phyloP scores from a whole-genome alignment of 2,888 invertebrate species.

The Drosophila mercatorum region DNA sequence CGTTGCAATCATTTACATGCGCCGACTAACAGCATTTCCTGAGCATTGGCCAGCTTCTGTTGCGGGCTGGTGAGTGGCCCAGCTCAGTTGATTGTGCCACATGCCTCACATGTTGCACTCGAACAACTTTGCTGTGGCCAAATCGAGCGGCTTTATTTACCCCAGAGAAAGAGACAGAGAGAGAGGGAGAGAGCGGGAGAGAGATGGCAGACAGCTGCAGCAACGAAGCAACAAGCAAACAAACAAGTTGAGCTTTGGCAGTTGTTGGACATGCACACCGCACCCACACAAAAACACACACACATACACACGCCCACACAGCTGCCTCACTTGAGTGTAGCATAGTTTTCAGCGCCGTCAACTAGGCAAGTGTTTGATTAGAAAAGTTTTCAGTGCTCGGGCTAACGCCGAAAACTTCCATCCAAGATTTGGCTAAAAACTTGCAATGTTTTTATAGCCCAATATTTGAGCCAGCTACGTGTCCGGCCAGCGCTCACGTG shows the following conservation, averaged over 20 bases:
- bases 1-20: constrained; percentile 40
- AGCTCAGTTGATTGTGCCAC: constrained; percentile 22
- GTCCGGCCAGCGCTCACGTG: constrained; percentile 16
- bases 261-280: constrained; percentile 33
- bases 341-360: constrained; percentile 46
- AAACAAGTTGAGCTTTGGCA: constrained; percentile 67
- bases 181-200: not conserved
- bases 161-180: not conserved
- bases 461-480: constrained; percentile 47
- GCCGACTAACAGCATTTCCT: constrained; percentile 40
- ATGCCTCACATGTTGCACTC: constrained; percentile 62
- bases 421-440: constrained; percentile 60
- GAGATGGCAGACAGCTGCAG: constrained; percentile 19
- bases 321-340: constrained; percentile 11
- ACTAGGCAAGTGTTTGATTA: constrained; percentile 70
- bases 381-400: constrained; percentile 61
- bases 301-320: not conserved
- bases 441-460: constrained; percentile 28
- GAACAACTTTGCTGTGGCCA: constrained; percentile 59
- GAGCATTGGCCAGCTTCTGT: constrained; percentile 30
- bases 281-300: not conserved
- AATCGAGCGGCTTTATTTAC: constrained; percentile 73
- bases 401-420: constrained; percentile 41
- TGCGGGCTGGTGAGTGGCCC: constrained; percentile 19
- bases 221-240: constrained; percentile 67